A percentile compares a stretch with the other conserved stretches of the same genome.
phyloP scores from a whole-genome alignment of 1,140 invertebrate genomes.

The Holotrichia oblita region DNA sequence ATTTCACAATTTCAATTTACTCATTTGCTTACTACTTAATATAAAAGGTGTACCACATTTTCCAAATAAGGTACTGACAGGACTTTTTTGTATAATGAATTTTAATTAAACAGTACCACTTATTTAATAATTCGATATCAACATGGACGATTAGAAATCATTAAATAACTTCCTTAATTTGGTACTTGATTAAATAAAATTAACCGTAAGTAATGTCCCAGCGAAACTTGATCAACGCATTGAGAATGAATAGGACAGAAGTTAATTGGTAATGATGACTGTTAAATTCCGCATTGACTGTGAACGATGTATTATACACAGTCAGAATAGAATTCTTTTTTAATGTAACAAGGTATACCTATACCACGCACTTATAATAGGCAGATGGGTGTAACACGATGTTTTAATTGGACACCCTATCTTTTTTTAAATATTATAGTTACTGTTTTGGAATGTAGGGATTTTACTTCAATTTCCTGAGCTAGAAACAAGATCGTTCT shows the following conservation, averaged over 20 bases:
- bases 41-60: too few relatives aligned
- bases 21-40: too few relatives aligned
- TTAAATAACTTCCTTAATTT: constrained; percentile 10
- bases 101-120: too few relatives aligned
- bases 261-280: background rate
- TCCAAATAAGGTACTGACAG: too few relatives aligned
- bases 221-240: background rate
- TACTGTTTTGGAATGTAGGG: too few relatives aligned
- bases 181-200: background rate
- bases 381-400: background rate
- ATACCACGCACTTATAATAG: background rate
- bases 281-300: background rate
- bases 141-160: background rate
- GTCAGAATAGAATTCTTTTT: background rate
- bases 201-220: background rate
- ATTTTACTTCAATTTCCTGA: background rate
- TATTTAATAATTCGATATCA: background rate
- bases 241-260: background rate
- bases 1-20: too few relatives aligned
- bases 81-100: too few relatives aligned
- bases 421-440: background rate
- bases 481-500: background rate
- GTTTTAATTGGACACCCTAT: background rate
- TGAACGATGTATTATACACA: background rate
- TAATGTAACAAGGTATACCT: background rate